These are phyloP conservation scores for Daktulosphaira vitifoliae DNA, from an alignment of 1,140 invertebrate species.

Conservation along the genomic window DNA sequence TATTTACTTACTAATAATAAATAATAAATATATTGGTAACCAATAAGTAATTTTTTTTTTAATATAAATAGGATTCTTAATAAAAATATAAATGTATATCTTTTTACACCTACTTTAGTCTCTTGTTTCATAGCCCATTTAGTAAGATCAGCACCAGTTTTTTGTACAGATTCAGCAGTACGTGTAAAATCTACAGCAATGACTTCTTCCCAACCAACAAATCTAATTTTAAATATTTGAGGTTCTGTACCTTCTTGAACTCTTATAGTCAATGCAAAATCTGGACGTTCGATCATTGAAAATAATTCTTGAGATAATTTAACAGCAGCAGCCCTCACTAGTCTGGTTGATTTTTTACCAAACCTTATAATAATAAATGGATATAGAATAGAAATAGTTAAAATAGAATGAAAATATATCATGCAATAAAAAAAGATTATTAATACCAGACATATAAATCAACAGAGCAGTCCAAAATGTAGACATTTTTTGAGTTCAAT, in stretches of 20 bases:
- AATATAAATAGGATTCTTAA: no score
- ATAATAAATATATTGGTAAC: no score
- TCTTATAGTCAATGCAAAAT: conserved; percentile 79
- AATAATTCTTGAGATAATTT: conserved; percentile 93
- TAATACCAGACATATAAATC: conserved; percentile 96
- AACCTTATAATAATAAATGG: conserved; percentile 56
- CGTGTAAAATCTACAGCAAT: conserved; percentile 98
- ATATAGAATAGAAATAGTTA: conserved; percentile 12
- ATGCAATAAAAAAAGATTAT: conserved; percentile 1
- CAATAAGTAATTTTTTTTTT: no score
- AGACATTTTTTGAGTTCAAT: conserved; percentile 88
- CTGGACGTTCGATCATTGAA: conserved; percentile 80
- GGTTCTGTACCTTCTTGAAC: conserved; percentile 70
- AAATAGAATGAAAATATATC: background rate
- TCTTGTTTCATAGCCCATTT: conserved; percentile 87
- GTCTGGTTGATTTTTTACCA: conserved; percentile 92
- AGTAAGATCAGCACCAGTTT: conserved; percentile 90
- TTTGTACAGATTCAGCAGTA: conserved; percentile 91
- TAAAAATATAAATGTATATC: no score
- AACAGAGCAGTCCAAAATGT: conserved; percentile 89
- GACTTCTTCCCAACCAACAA: conserved; percentile 96
- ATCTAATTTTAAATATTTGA: conserved; percentile 95
- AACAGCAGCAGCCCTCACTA: conserved; percentile 91
- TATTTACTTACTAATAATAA: no score
- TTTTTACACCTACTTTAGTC: conserved; percentile 69